Percentiles rank a stretch among this genome's conserved stretches.
Evolutionary conservation across 2,113 vertebrate genomes (phyloP).

Genomic region (Gobio gobio): DNA sequence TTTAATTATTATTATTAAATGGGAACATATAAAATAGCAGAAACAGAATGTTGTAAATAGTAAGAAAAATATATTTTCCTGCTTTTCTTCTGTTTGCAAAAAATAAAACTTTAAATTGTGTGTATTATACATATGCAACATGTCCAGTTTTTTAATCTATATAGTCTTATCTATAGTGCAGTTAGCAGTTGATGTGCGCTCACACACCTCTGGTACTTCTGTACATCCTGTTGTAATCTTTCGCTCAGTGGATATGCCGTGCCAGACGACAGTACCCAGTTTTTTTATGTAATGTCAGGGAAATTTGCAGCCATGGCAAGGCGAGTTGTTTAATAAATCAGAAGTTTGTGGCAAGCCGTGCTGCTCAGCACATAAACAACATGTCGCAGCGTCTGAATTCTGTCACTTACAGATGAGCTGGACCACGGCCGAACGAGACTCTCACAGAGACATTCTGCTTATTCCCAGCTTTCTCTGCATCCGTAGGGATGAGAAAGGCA

Average conservation of each 20-base stretch:
- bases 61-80: no score
- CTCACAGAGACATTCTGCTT: background rate
- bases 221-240: slow-evolving; percentile 62
- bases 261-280: slow-evolving; percentile 60
- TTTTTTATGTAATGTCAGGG: slow-evolving; percentile 54
- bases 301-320: slow-evolving; percentile 67
- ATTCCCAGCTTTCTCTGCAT: background rate
- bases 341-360: slow-evolving; percentile 56
- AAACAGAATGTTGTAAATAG: no score
- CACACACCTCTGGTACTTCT: background rate
- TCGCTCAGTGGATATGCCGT: slow-evolving; percentile 56
- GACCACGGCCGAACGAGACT: slow-evolving; percentile 46
- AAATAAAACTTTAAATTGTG: no score
- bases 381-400: slow-evolving; percentile 54
- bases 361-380: slow-evolving; percentile 62
- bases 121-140: no score
- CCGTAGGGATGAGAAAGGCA: background rate
- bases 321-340: slow-evolving; percentile 74
- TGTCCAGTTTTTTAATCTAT: background rate
- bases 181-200: background rate
- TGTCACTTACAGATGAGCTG: slow-evolving; percentile 55
- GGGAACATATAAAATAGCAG: no score
- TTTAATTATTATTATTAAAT: no score
- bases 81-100: no score
- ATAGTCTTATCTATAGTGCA: background rate